Evolutionary conservation across 2,113 vertebrate species (phyloP), one percentile per base, ranked within the genome.

Genomic region (Plecotus auritus): DNA sequence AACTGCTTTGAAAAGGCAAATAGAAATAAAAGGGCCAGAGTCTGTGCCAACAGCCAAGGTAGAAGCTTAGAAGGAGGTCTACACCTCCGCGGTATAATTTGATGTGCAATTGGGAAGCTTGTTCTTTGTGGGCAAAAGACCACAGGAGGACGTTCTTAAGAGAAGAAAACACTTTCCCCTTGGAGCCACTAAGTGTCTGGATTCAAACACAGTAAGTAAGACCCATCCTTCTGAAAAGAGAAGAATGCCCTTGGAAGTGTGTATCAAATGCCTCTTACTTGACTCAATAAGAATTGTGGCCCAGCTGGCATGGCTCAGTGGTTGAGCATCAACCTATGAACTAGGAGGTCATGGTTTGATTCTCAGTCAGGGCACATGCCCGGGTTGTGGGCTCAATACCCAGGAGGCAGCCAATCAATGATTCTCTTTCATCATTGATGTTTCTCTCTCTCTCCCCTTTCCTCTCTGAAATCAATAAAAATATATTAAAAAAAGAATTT

Each of bases 1-100:
- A 40, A 51, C 18, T 80, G 78, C 73, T 91, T 92, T 26, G 14
- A 96, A 96, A 97, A 92, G 91, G 83, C 85, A 95, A 84, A 84
- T 23, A 45, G 82, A 92, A 97, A 96, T 90, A 88, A 97, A 96
- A 96, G 84, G 90, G 88, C 82, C 73, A 94, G 92, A 78, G 88
- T 76, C 14, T 83, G 64, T 95, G 95, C 97, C 97, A 97, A 83
- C 67, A 80, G 73, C 82, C 78, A 85, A 72, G 91, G 76, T 3
- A 10, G 12, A 23, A 54, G 47, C 78, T 94, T 90, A 94, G 70
- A 88, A 81, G 51, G 51, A 93, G 85, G 77, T 80, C 82, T 61
- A 6, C 30, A 69, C 45, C 70, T 90, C 90, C 80, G 90, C 88
- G 92, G 82, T 72, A 56, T 74, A 82, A 96, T 83, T 92, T 83